These are phyloP conservation scores for Crotalus horridus DNA, from an alignment of 2,113 vertebrate species.

Conservation along the genomic window DNA sequence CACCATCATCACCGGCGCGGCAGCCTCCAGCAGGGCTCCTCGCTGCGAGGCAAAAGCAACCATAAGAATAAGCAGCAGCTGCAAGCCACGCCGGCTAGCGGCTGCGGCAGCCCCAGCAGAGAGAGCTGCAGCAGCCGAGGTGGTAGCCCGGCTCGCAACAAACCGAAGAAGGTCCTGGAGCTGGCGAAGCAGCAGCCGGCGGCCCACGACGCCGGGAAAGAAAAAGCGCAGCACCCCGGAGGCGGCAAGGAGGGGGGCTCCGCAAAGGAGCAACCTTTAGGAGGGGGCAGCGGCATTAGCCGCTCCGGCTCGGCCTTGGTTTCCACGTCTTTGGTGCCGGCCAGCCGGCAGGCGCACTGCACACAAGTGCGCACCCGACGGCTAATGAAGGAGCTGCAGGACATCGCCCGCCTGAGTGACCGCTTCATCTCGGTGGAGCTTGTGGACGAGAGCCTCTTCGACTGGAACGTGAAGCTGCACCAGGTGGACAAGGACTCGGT, in stretches of 20 bases:
- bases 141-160: constrained; percentile 62
- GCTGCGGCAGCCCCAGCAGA: constrained; percentile 75
- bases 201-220: constrained; percentile 62
- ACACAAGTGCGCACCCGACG: constrained; percentile 92
- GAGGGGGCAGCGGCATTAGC: not conserved
- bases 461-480: constrained; percentile 99
- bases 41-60: constrained; percentile 84
- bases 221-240: constrained; percentile 71
- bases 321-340: constrained; percentile 76
- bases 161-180: constrained; percentile 76
- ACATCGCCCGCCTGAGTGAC: constrained; percentile 94
- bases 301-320: constrained; percentile 71
- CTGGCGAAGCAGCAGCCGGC: constrained; percentile 69
- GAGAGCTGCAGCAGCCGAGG: constrained; percentile 64
- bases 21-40: constrained; percentile 83
- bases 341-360: constrained; percentile 86
- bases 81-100: constrained; percentile 57
- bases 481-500: constrained; percentile 99
- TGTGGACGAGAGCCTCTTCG: constrained; percentile 97
- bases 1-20: constrained; percentile 75
- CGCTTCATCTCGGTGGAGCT: constrained; percentile 98
- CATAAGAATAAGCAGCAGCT: constrained; percentile 81
- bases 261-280: constrained; percentile 63
- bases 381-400: constrained; percentile 99
- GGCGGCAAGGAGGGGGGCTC: constrained; percentile 42